A percentile compares a stretch with the other conserved stretches of the same genome.
These are phyloP conservation scores for Microcebus griseorufus DNA, from an alignment of 2,113 vertebrate species.

Conservation along the genomic window DNA sequence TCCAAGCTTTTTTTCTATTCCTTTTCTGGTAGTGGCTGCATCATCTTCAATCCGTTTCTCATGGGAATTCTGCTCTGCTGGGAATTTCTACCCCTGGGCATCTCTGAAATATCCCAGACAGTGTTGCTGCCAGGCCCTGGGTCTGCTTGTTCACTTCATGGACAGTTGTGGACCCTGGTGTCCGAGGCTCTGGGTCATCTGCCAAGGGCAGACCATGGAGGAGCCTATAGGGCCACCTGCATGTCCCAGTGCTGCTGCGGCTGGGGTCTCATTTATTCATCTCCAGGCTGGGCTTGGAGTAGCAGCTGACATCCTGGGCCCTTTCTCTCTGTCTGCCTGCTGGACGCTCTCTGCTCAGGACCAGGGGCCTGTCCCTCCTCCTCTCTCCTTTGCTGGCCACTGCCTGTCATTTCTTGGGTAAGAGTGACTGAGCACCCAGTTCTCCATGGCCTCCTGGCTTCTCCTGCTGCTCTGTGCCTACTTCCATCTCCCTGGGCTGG, in stretches of 20 bases:
- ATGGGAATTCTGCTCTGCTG: not conserved
- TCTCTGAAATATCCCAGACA: not conserved
- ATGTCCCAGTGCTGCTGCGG: constrained; percentile 59
- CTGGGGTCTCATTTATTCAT: not conserved
- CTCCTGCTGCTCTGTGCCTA: not conserved
- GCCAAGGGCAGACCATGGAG: not conserved
- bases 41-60: not conserved
- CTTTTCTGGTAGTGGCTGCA: not conserved
- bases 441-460: not conserved
- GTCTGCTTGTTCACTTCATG: not conserved
- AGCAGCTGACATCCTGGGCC: not conserved
- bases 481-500: not conserved
- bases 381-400: constrained; percentile 70
- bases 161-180: not conserved
- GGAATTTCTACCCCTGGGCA: not conserved
- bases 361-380: constrained; percentile 70
- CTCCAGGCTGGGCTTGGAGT: not conserved
- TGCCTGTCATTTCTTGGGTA: constrained; percentile 75
- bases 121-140: not conserved
- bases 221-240: not conserved
- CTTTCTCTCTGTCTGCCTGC: not conserved
- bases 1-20: not conserved
- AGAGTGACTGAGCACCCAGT: not conserved
- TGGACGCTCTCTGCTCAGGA: not conserved
- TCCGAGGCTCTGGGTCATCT: not conserved